Base-by-base conservation (phyloP, 2,888 invertebrate species). In the Nomada flava region DNA sequence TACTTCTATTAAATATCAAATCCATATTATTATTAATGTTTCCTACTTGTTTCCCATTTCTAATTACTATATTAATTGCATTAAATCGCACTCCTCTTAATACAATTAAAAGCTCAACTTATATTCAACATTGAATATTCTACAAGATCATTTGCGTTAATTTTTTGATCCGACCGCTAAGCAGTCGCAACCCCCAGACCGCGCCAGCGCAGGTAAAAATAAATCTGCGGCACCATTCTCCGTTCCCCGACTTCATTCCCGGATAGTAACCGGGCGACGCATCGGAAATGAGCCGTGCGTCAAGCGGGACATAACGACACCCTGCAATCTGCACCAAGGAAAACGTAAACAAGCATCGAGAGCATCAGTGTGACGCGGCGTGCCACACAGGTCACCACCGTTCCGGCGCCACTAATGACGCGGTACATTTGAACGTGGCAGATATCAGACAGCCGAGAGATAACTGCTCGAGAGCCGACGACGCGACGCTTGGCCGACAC, bases 401-500 rank as follows among this genome's bases (percentile, higher is more conserved):
- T 50, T 55, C 53, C 50, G 15, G 26, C 42, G 26, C 42, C 65
- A 47, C 57, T 83, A 83, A 83, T 75, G 83, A 83, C 83, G 77
- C 70, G 79, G 79, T 62, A 77, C 79, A 79, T 87, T 82, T 79
- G 81, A 84, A 70, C 60, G 1, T 75, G 79, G 52, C 74, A 75
- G 79, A 86, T 86, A 88, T 88, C 84, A 79, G 76, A 62, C 63
- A 73, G 23, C 60, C 68, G 72, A 78, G 76, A 78, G 87, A 87
- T 87, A 87, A 83, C 75, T 69, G 75, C 57, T 52, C 57, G 59
- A 62, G 76, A 63, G 57, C 20, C 71, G 78, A 55, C 75, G 74
- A 36, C 36, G 36, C 7, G 36, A 53, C 23, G 71, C 60, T 47
- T 20, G 62, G 42, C 71, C 63, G 65, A 64, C 67, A 11, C 23